Evolutionary conservation across 2,797 vertebrate species (phyloP).

Genomic region (Hylomyscus alleni): DNA sequence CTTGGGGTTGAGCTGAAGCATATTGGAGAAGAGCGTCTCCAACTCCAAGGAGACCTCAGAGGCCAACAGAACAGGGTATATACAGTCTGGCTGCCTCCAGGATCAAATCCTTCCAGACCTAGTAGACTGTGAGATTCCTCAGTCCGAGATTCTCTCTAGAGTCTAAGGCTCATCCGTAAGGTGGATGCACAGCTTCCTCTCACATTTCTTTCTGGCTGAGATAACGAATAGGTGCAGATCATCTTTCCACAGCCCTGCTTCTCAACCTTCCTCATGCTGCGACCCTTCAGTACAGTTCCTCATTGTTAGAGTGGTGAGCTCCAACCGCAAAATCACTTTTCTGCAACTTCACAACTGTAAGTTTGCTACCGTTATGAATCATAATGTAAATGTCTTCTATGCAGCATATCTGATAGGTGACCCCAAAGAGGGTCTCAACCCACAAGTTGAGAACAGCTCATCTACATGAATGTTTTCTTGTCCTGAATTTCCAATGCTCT

Average conservation of each 20-base stretch:
- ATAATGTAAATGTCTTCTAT: background rate
- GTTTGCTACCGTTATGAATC: background rate
- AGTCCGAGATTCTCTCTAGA: background rate
- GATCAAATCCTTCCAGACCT: background rate
- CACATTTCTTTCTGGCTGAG: background rate
- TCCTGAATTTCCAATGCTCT: background rate
- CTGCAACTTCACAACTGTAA: background rate
- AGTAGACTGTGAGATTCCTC: background rate
- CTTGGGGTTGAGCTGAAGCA: background rate
- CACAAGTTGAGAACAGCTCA: background rate
- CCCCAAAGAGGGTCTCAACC: background rate
- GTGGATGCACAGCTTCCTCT: background rate
- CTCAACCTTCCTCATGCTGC: background rate
- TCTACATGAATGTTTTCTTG: background rate
- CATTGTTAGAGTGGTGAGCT: background rate
- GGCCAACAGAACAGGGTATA: background rate
- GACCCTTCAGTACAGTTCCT: background rate
- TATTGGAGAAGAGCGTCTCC: background rate
- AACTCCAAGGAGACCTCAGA: background rate
- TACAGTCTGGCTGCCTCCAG: background rate
- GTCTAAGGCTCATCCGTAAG: background rate
- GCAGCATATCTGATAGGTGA: background rate
- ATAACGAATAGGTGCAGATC: background rate
- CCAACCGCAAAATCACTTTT: background rate
- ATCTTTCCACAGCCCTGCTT: background rate